Base-by-base conservation (phyloP, 2,113 vertebrate species). In the Aramus guarauna region DNA sequence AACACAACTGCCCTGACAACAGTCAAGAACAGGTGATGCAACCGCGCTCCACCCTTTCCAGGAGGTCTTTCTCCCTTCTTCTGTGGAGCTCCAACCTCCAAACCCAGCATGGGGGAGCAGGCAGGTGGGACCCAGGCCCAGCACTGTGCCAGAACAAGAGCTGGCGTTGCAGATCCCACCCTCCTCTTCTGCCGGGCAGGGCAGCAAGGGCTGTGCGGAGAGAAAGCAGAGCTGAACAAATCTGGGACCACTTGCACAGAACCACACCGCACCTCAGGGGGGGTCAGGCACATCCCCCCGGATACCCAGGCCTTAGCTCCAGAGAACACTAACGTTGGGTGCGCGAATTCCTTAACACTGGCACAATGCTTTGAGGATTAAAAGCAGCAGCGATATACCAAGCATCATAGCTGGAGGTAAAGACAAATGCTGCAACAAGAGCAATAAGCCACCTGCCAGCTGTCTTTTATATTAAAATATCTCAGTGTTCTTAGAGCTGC, bases 391-490 rank as follows among this genome's bases (percentile, higher is more conserved):
- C 1, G 2, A 67, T 43, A 50, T 32, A 85, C 85, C 78, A 96
- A 92, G 50, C 58, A 77, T 48, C 83, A 39, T 59, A 77, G 62
- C 85, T 96, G 75, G 92, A 95, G 95, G 82, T 92, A 73, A 88
- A 92, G 78, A 92, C 83, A 94, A 96, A 92, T 24, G 48, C 88
- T 95, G 90, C 80, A 78, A 89, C 53, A 74, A 93, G 88, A 93
- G 88, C 88, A 93, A 77, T 91, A 86, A 96, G 73, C 90, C 94
- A 97, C 91, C 79, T 94, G 90, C 63, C 94, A 96, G 92, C 91
- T 91, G 88, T 75, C 94, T 94, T 94, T 92, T 89, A 34, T 87
- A 96, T 92, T 80, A 96, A 96, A 97, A 96, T 94, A 94, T 94
- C 86, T 91, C 90, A 84, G n/a, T 75, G 62, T 91, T 94, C 82